Evolutionary conservation across 2,888 invertebrate genomes (phyloP).

Genomic region (Odiellus spinosus): DNA sequence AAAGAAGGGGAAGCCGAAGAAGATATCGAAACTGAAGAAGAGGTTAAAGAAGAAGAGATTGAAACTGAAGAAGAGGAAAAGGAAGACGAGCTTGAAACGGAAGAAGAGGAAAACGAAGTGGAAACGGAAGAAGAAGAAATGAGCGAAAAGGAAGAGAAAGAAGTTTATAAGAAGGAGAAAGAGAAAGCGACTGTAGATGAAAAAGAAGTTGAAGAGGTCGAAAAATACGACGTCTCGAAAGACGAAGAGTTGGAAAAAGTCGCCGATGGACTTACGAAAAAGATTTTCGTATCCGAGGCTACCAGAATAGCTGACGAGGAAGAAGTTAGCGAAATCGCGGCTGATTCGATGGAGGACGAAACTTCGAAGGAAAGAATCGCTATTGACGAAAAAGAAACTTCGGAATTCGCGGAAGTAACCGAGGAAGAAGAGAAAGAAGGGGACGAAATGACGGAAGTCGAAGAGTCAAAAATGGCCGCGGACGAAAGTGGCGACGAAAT

Average conservation of each 20-base stretch:
- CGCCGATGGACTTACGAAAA: background rate
- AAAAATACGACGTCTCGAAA: background rate
- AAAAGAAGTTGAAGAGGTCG: background rate
- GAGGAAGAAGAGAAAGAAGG: background rate
- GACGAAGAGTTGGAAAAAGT: background rate
- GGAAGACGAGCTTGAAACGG: background rate
- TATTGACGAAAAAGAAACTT: constrained; percentile 1
- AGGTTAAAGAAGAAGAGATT: background rate
- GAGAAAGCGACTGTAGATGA: background rate
- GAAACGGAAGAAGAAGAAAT: constrained; percentile 5
- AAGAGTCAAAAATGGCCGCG: constrained; percentile 1
- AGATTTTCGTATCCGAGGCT: background rate
- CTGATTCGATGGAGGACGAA: background rate
- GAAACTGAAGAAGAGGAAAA: background rate
- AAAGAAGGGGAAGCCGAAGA: background rate
- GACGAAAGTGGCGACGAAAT: constrained; percentile 5
- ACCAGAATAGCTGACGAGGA: background rate
- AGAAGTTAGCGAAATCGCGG: background rate
- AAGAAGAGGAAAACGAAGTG: background rate
- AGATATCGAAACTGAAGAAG: background rate
- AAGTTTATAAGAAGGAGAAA: background rate
- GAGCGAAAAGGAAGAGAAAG: background rate
- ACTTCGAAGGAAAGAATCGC: background rate
- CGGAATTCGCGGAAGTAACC: constrained; percentile 1
- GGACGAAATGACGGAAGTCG: background rate